Evolutionary conservation across 2,888 invertebrate genomes (phyloP), one percentile per base, ranked within the genome.

Genomic region (Parapristionchus giblindavisi): DNA sequence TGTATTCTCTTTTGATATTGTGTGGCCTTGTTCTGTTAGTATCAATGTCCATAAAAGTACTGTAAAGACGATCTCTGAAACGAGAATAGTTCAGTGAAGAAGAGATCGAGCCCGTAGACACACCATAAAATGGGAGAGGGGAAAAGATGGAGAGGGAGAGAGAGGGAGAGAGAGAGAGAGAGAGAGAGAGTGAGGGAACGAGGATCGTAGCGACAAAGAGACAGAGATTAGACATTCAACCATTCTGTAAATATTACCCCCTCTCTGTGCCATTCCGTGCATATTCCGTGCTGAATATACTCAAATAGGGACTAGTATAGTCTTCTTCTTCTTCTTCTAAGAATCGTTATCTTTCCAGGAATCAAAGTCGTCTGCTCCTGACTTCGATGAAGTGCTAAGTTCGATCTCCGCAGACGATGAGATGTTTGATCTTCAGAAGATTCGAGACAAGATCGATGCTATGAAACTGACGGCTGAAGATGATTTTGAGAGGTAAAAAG

Each of bases 401-500:
- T 56, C 70, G 40, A 24, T 38, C 8, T 34, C 29, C 38, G 38
- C 34, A 2, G 38, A 71, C 21, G 34, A 32, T 14, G 70, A 71
- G 40, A 54, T 71, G 11, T 71, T 71, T 40, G 70, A 71, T 29
- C 70, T 71, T 1, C 56, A 56, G 40, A 71, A 71, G 70, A 71
- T 71, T 27, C 56, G 70, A 8, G 70, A 71, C 6, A 71, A 71
- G 29, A 71, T 71, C 56, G 70, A 71, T 14, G 5, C 70, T 8
- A 54, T 34, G 27, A 71, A 71, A 40, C 24, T 24, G 29, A 40
- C 70, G 24, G n/a, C 56, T 1, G n/a, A 40, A 6, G 70, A 71
- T 32, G 70, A 71, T 21, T 8, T 71, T 21, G 32, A 56, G 38
- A 71, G 52, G 70, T 71, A 56, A 56, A 56, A 36, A 43, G 3